Evolutionary conservation across 30 jellyfish, hydroid and myxozoan genomes (phyloP).

Genomic region (Hydractinia symbiolongicarpus): DNA sequence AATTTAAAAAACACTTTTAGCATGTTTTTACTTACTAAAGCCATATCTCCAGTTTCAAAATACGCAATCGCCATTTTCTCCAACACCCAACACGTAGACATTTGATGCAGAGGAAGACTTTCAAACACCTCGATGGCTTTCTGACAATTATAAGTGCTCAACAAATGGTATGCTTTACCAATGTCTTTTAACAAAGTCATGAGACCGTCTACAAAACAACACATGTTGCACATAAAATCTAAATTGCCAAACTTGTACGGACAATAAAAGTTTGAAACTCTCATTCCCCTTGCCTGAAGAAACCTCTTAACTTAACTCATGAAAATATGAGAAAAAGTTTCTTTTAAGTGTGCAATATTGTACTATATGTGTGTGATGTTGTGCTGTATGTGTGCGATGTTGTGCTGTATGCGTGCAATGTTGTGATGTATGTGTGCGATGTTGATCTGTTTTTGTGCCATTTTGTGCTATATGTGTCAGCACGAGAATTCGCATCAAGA

Average conservation of each 20-base stretch:
- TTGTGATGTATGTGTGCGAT: no score
- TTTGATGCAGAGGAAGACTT: slow-evolving; percentile 68
- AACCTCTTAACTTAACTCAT: neutral
- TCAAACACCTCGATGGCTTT: slow-evolving; percentile 64
- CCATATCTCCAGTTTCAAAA: slow-evolving; percentile 73
- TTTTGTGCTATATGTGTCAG: no score
- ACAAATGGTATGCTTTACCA: slow-evolving; percentile 85
- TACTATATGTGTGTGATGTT: no score
- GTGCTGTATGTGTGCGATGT: neutral
- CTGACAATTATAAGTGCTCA: slow-evolving; percentile 61
- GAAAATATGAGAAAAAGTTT: neutral
- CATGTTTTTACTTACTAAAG: slow-evolving; percentile 37
- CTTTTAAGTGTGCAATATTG: neutral
- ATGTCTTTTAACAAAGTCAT: slow-evolving; percentile 76
- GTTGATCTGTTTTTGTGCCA: no score
- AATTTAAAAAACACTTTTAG: no score
- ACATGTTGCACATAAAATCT: no score
- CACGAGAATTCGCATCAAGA: no score
- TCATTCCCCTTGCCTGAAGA: neutral
- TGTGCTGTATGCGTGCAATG: no score
- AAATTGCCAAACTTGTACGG: no score
- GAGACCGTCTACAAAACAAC: slow-evolving; percentile 47
- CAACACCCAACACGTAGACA: slow-evolving; percentile 83
- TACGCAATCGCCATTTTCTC: slow-evolving; percentile 88
- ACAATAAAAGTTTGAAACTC: neutral